Evolutionary conservation across 2,113 vertebrate genomes (phyloP), one percentile per base, ranked within the genome.

Genomic region (Salvator merianae): DNA sequence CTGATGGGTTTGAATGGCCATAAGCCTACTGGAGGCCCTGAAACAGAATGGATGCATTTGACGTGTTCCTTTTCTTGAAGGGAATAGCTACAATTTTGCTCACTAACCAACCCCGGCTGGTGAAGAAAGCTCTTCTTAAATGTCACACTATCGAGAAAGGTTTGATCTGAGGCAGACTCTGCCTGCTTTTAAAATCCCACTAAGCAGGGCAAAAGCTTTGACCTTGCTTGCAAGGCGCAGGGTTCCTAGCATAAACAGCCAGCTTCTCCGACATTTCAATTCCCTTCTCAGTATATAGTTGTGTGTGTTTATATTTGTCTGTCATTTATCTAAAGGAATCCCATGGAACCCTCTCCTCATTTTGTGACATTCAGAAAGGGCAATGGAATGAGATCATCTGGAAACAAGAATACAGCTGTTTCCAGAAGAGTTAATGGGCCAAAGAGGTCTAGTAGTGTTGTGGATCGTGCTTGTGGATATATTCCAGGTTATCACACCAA

Each of bases 281-380:
- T 80, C 75, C 86, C 30, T 26, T 1, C 28, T 70, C 62, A 38
- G 65, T 72, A 73, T 72, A 73, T 59, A 73, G 18, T 16, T 80
- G 85, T 63, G 22, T 53, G 71, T 84, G 73, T 32, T 80, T 84
- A 12, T 71, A 80, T 85, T 55, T 86, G 72, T 82, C 43, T 85
- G 65, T 86, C 20, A 43, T 20, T 86, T 63, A 75, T 18, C 86
- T 84, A 83, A 79, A 79, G 36, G 69, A 69, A 80, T 47, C 79
- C 65, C 71, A 36, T 10, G 53, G 66, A 87, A 85, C 66, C 70
- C 8, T 22, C 71, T 80, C 68, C 79, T n/a, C 68, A 43, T 7
- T 71, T 79, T 79, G 82, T 84, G 30, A 83, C 81, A 87, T 77
- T 82, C 79, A 73, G 66, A 80, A 16, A 76, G 32, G 84, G 81